Evolutionary conservation across 2,888 invertebrate genomes (phyloP).

Genomic region (Trilocha varians): DNA sequence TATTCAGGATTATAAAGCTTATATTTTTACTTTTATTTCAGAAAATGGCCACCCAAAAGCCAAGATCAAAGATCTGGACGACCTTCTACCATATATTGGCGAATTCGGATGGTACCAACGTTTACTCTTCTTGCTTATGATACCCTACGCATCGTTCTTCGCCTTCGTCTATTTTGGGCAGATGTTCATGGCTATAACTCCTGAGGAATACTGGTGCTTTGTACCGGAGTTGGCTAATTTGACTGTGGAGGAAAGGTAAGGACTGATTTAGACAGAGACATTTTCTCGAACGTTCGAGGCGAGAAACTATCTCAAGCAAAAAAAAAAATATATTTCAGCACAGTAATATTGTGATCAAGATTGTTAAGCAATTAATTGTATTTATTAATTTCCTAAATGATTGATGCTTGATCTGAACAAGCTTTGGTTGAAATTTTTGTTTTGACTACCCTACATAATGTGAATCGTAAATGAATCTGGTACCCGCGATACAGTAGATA

Average conservation of each 20-base stretch:
- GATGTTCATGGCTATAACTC: slow-evolving; percentile 61
- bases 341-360: too few relatives aligned
- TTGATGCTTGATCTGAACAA: too few relatives aligned
- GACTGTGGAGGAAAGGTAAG: slow-evolving; percentile 43
- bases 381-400: too few relatives aligned
- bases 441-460: too few relatives aligned
- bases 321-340: too few relatives aligned
- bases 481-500: too few relatives aligned
- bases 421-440: too few relatives aligned
- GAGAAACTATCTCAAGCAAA: too few relatives aligned
- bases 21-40: slow-evolving; percentile 13
- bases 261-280: background rate
- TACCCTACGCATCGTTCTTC: slow-evolving; percentile 61
- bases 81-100: slow-evolving; percentile 51
- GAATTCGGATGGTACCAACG: slow-evolving; percentile 65
- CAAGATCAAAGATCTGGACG: too few relatives aligned
- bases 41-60: slow-evolving; percentile 22
- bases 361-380: too few relatives aligned
- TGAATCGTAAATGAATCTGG: too few relatives aligned
- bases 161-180: slow-evolving; percentile 64
- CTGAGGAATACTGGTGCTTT: slow-evolving; percentile 53
- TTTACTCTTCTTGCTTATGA: slow-evolving; percentile 56
- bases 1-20: too few relatives aligned
- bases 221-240: slow-evolving; percentile 41
- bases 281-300: background rate